These are phyloP conservation scores for Steinernema carpocapsae DNA, from an alignment of 2,888 invertebrate genomes.

Conservation along the genomic window DNA sequence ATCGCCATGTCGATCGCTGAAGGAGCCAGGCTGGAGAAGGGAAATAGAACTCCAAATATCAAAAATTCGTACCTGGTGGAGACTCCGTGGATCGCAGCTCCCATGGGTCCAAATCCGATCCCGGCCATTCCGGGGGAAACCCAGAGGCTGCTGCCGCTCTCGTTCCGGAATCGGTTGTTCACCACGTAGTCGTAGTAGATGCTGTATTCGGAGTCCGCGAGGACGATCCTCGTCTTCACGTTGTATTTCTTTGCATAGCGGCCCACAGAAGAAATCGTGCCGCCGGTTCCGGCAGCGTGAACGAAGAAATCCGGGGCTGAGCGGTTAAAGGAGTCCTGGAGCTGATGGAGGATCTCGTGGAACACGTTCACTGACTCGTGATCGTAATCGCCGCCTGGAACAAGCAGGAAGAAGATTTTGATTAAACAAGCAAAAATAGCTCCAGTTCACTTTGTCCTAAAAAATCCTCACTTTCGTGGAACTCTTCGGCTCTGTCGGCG, in stretches of 20 bases:
- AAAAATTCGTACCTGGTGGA: constrained; percentile 38
- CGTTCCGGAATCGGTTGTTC: constrained; percentile 54
- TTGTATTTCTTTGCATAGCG: constrained; percentile 57
- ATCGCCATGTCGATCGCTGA: constrained; percentile 58
- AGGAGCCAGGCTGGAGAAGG: constrained; percentile 51
- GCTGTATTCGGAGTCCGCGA: constrained; percentile 60
- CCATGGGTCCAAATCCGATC: constrained; percentile 57
- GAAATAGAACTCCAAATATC: not conserved
- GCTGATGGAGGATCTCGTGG: constrained; percentile 57
- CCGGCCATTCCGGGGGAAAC: constrained; percentile 59
- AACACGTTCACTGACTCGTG: constrained; percentile 59
- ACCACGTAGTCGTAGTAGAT: constrained; percentile 62
- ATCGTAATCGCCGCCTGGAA: constrained; percentile 51
- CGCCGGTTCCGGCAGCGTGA: constrained; percentile 61
- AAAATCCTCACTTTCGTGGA: constrained; percentile 50
- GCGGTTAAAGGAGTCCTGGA: constrained; percentile 50
- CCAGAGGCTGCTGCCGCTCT: constrained; percentile 56
- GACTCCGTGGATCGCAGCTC: constrained; percentile 39
- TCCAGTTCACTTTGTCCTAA: too few relatives aligned
- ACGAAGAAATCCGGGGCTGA: constrained; percentile 61
- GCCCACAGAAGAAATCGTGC: constrained; percentile 63
- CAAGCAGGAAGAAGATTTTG: not conserved
- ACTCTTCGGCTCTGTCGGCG: constrained; percentile 61
- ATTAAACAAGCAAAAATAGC: too few relatives aligned
- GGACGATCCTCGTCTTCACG: constrained; percentile 53